phyloP scores from a whole-genome alignment of 2,888 invertebrate genomes.

The Melanostoma mellinum region DNA sequence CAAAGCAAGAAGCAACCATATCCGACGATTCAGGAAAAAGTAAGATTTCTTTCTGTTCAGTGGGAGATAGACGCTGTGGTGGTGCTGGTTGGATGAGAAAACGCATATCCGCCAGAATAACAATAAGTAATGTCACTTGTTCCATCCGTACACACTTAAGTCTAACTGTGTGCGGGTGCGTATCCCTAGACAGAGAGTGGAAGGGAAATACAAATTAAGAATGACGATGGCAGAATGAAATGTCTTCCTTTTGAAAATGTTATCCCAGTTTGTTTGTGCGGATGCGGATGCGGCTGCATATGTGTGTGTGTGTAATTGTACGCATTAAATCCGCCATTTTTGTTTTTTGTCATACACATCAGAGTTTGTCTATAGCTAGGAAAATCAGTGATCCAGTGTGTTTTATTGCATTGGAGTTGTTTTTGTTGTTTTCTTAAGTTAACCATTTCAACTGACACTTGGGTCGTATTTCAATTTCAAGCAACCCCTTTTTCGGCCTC shows the following conservation, averaged over 20 bases:
- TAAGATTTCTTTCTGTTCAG: conserved; percentile 22
- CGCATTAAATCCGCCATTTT: conserved; percentile 40
- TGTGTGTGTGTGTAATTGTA: conserved; percentile 12
- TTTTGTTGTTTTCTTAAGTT: conserved; percentile 14
- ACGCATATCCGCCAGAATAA: conserved; percentile 35
- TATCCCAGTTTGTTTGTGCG: conserved; percentile 56
- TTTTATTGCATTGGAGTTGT: conserved; percentile 16
- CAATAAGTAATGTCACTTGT: conserved; percentile 34
- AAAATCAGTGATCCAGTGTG: neutral
- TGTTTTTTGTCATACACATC: neutral
- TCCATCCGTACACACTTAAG: neutral
- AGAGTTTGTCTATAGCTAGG: neutral
- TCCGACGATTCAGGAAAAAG: conserved; percentile 18
- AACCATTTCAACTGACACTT: neutral
- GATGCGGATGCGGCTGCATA: neutral
- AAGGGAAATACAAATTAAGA: neutral
- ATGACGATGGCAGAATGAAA: neutral
- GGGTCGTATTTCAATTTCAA: no score
- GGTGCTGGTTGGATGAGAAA: neutral
- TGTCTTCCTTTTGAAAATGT: conserved; percentile 53
- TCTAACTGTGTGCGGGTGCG: conserved; percentile 8
- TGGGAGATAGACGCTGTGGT: neutral
- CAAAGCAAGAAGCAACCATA: conserved; percentile 22
- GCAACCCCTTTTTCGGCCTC: no score
- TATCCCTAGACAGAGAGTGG: conserved; percentile 5